Percentiles rank a stretch among this genome's conserved stretches.
phyloP scores from a whole-genome alignment of 2,888 invertebrate species.

The Drosophila eohydei region DNA sequence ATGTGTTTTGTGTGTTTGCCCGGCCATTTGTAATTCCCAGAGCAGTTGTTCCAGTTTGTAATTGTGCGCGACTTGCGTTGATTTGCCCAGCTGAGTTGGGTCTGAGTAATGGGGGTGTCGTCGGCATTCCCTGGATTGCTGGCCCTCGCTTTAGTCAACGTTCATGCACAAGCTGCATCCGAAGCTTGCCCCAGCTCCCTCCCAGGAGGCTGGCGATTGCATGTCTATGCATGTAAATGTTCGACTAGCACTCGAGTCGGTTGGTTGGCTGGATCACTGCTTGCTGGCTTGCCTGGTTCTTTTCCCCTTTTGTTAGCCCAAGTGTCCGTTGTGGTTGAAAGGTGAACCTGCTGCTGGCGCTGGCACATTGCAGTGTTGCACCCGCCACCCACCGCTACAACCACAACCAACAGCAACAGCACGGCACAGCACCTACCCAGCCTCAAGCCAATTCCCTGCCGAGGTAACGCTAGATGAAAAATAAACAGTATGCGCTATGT shows the following conservation, averaged over 20 bases:
- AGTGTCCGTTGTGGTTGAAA: slow-evolving; percentile 79
- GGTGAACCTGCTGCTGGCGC: slow-evolving; percentile 59
- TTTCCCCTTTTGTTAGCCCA: slow-evolving; percentile 64
- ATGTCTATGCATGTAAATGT: slow-evolving; percentile 73
- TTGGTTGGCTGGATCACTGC: slow-evolving; percentile 10
- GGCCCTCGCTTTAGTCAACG: slow-evolving; percentile 15
- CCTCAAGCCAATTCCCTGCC: slow-evolving; percentile 26
- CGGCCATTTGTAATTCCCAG: slow-evolving; percentile 55
- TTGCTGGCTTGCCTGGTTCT: slow-evolving; percentile 23
- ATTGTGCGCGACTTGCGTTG: slow-evolving; percentile 63
- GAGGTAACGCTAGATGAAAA: slow-evolving; percentile 67
- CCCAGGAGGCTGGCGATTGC: slow-evolving; percentile 36
- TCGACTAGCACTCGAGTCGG: slow-evolving; percentile 40
- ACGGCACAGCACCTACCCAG: neutral
- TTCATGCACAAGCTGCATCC: slow-evolving; percentile 15
- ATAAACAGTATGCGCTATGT: slow-evolving; percentile 73
- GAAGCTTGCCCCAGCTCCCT: neutral
- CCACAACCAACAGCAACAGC: neutral
- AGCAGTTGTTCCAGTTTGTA: slow-evolving; percentile 52
- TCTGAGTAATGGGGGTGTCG: slow-evolving; percentile 52
- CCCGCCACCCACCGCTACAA: neutral
- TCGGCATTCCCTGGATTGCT: slow-evolving; percentile 37
- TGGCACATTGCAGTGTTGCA: slow-evolving; percentile 45
- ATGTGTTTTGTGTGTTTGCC: slow-evolving; percentile 46
- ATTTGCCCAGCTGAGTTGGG: slow-evolving; percentile 38